phyloP scores from a whole-genome alignment of 2,797 vertebrate species.

The Coranthus polyacanthus region DNA sequence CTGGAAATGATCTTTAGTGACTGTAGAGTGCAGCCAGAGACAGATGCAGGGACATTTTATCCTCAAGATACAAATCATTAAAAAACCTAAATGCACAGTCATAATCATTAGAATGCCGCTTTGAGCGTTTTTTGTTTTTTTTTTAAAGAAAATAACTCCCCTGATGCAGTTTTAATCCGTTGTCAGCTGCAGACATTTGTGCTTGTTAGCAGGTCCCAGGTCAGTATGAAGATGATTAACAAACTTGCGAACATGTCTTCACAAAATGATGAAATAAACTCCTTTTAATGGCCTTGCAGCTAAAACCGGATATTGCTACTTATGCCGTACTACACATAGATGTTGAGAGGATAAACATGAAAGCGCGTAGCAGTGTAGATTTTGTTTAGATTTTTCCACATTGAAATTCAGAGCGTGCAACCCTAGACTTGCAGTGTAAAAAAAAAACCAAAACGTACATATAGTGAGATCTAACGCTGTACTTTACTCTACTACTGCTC shows the following conservation, averaged over 20 bases:
- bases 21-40: slow-evolving; percentile 45
- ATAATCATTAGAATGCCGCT: slow-evolving; percentile 55
- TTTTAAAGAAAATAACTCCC: slow-evolving; percentile 44
- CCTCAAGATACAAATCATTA: slow-evolving; percentile 72
- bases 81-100: slow-evolving; percentile 46
- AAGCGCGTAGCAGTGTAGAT: background rate
- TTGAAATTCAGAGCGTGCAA: background rate
- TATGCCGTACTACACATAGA: background rate
- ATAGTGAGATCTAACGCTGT: slow-evolving; percentile 18
- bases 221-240: background rate
- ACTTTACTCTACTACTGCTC: slow-evolving; percentile 17
- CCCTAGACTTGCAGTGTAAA: background rate
- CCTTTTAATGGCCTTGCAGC: background rate
- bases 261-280: background rate
- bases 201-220: background rate
- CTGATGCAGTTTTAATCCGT: slow-evolving; percentile 27
- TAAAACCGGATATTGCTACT: too few species aligned
- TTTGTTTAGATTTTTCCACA: background rate
- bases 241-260: background rate
- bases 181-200: slow-evolving; percentile 8
- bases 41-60: slow-evolving; percentile 52
- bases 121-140: slow-evolving; percentile 59
- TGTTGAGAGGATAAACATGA: background rate
- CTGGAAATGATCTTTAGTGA: slow-evolving; percentile 61
- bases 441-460: background rate